Evolutionary conservation across 2,888 invertebrate genomes (phyloP), one percentile per base, ranked within the genome.

Genomic region (Nematopogon swammerdamellus): DNA sequence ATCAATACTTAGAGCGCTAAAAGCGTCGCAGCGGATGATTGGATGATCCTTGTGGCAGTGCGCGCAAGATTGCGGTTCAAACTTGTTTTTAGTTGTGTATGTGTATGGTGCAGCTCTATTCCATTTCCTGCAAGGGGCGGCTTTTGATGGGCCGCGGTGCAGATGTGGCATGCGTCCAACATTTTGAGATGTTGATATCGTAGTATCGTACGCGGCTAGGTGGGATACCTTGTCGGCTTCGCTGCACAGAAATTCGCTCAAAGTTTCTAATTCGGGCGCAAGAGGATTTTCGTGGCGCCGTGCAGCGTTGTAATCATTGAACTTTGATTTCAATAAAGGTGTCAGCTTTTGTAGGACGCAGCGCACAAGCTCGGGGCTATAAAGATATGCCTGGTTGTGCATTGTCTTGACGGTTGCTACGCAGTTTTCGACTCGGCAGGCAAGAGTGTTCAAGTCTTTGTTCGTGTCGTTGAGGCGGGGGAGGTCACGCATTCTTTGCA

Each of bases 31-130:
- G 8, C 45, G 44, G 14, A 48, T 19, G 1, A 55, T 18, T 30
- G 30, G 50, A 52, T 3, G 36, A 50, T 20, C 17, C 20, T n/a
- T n/a, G 17, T 47, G 51, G 49, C 47, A 53, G 5, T 42, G 19
- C 3, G 14, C 3, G 5, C 25, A 19, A 3, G 8, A 36, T 1
- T 54, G 48, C 19, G 55, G 54, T 18, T 48, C 47, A 6, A 10
- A 25, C 36, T 36, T 14, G 1, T 53, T 53, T 1, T 55, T 52
- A 4, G 36, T 14, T 3, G 8, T 36, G 14, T 3, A 8, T 8
- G 14, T 14, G 36, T 14, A 14, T 14, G 36, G 11, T 36, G 11
- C 14, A 36, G 8, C 36, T 14, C 36, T 6, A 14, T 4, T 14
- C 3, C 17, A 11, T 19, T 52, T 51, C 54, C 54, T 55, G 8